These are phyloP conservation scores for Gari tellinella DNA, from an alignment of 2,888 invertebrate species.

Conservation along the genomic window DNA sequence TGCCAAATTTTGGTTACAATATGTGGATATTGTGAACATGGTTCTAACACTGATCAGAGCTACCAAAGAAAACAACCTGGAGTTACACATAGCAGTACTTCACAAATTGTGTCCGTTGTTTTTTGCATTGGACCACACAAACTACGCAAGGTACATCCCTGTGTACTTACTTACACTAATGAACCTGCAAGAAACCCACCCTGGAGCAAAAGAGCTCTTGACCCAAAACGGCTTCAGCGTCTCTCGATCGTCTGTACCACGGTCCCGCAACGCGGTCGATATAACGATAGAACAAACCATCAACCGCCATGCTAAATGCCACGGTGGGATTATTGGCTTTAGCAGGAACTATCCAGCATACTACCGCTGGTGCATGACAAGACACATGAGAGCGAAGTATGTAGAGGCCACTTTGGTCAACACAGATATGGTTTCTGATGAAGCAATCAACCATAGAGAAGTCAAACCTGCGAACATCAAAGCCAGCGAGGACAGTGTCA, in stretches of 20 bases:
- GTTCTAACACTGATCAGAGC: slow-evolving; percentile 37
- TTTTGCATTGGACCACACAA: slow-evolving; percentile 41
- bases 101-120: slow-evolving; percentile 40
- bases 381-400: slow-evolving; percentile 21
- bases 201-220: slow-evolving; percentile 39
- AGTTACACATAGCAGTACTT: slow-evolving; percentile 30
- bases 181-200: slow-evolving; percentile 31
- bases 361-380: slow-evolving; percentile 28
- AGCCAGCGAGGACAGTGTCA: slow-evolving; percentile 8
- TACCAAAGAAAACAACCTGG: slow-evolving; percentile 47
- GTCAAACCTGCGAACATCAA: slow-evolving; percentile 9
- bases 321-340: slow-evolving; percentile 30
- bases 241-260: slow-evolving; percentile 35
- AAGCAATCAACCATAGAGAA: slow-evolving; percentile 14
- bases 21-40: slow-evolving; percentile 36
- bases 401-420: slow-evolving; percentile 16
- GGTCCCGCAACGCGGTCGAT: slow-evolving; percentile 40
- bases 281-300: slow-evolving; percentile 45
- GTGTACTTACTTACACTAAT: slow-evolving; percentile 32
- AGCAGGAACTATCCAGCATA: slow-evolving; percentile 33
- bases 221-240: slow-evolving; percentile 46
- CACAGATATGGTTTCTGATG: slow-evolving; percentile 18
- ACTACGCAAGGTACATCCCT: slow-evolving; percentile 52
- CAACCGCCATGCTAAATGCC: slow-evolving; percentile 35
- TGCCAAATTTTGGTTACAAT: slow-evolving; percentile 44